phyloP scores from a whole-genome alignment of 2,888 invertebrate species.

The Protophormia terraenovae region DNA sequence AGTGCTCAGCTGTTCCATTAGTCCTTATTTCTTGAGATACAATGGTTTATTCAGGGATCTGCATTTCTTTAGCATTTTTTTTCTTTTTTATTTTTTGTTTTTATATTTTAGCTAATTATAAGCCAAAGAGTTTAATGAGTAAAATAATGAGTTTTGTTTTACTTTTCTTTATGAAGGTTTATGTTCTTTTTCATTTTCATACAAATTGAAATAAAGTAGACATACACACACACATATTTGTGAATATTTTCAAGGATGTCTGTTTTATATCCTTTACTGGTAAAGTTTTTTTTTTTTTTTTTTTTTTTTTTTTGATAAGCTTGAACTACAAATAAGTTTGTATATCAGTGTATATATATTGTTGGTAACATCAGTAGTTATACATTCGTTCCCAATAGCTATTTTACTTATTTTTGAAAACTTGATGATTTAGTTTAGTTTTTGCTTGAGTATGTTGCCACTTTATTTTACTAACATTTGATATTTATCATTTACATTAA shows the following conservation, averaged over 20 bases:
- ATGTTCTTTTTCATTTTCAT: not conserved
- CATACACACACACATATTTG: not conserved
- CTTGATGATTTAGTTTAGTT: too few species aligned
- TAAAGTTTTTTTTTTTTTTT: not conserved
- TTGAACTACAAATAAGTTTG: not conserved
- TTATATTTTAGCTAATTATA: conserved; percentile 52
- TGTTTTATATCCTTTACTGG: conserved; percentile 42
- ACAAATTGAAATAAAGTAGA: not conserved
- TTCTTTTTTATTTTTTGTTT: not conserved
- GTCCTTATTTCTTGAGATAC: conserved; percentile 13
- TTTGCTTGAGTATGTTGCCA: too few species aligned
- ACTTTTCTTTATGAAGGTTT: conserved; percentile 17
- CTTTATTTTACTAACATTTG: too few species aligned
- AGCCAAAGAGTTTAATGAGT: conserved; percentile 61
- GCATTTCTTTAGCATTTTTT: not conserved
- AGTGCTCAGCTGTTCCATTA: not conserved
- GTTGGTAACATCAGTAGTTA: not conserved
- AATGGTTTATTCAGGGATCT: not conserved
- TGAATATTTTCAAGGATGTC: not conserved
- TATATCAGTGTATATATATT: not conserved
- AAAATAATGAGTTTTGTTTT: conserved; percentile 63
- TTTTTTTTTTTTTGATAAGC: not conserved
- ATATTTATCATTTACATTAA: too few species aligned
- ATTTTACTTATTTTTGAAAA: too few species aligned
- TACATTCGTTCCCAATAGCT: too few species aligned